A percentile compares a stretch with the other conserved stretches of the same genome.
Conservation (phyloP, 2,113 vertebrate genomes). For the Peucedramus taeniatus region DNA sequence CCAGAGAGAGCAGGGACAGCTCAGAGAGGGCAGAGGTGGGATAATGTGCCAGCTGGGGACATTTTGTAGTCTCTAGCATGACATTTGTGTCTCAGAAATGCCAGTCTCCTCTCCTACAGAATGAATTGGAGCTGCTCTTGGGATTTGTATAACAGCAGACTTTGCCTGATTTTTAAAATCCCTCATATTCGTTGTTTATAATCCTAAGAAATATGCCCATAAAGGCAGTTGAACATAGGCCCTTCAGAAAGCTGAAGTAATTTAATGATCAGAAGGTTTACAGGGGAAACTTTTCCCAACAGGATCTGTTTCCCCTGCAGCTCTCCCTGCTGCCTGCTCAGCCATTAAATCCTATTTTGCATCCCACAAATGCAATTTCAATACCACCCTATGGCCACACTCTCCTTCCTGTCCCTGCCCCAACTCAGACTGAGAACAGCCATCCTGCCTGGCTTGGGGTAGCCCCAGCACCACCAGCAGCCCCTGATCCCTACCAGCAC, state of each 20-base stretch:
- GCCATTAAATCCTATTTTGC: background rate
- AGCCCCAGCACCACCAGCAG: background rate
- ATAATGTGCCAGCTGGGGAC: background rate
- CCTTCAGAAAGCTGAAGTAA: background rate
- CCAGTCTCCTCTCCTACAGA: background rate
- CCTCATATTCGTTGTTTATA: background rate
- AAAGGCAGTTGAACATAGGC: background rate
- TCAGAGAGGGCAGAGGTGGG: background rate
- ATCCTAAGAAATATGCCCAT: background rate
- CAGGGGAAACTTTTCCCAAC: background rate
- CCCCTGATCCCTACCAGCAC: rapidly evolving
- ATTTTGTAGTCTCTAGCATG: background rate
- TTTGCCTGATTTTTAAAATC: background rate
- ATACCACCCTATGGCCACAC: background rate
- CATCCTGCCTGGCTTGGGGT: background rate
- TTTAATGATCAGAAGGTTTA: background rate
- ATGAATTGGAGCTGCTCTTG: background rate
- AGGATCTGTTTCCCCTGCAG: background rate
- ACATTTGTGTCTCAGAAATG: background rate
- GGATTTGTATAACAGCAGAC: background rate
- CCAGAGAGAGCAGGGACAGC: background rate
- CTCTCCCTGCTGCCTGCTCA: background rate
- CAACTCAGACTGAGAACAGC: rapidly evolving
- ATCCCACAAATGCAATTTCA: background rate
- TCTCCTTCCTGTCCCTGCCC: background rate